A percentile compares a stretch with the other conserved stretches of the same genome.
Conservation (phyloP, 2,888 invertebrate genomes). For the Conchocele bisecta region DNA sequence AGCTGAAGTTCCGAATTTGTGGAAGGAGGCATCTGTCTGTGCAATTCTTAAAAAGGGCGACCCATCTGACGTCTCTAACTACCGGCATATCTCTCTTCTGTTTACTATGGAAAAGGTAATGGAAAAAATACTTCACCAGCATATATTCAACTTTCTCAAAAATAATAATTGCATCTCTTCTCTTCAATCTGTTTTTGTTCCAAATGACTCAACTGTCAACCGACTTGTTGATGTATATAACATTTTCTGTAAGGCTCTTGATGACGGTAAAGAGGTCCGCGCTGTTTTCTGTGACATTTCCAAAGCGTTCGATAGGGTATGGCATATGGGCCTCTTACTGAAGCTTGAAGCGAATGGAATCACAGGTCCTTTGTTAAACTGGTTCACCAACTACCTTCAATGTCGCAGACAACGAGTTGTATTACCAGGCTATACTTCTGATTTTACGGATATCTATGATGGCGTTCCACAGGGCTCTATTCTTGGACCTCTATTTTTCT, state of each 20-base stretch:
- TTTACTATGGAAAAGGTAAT: slow-evolving; percentile 6
- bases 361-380: not conserved
- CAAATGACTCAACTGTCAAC: slow-evolving; percentile 33
- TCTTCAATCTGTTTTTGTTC: slow-evolving; percentile 27
- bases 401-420: slow-evolving; percentile 14
- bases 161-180: not conserved
- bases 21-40: slow-evolving; percentile 25
- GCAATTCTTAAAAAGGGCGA: slow-evolving; percentile 17
- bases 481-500: slow-evolving; percentile 9
- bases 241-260: slow-evolving; percentile 18
- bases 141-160: slow-evolving; percentile 5
- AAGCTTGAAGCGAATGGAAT: slow-evolving; percentile 10
- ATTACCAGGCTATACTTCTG: not conserved
- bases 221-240: slow-evolving; percentile 18
- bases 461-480: slow-evolving; percentile 25
- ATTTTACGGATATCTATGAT: not conserved
- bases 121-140: slow-evolving; percentile 11
- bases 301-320: slow-evolving; percentile 45
- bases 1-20: slow-evolving; percentile 8
- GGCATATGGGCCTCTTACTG: slow-evolving; percentile 23
- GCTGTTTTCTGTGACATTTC: slow-evolving; percentile 36
- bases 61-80: slow-evolving; percentile 3
- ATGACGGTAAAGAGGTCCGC: slow-evolving; percentile 31
- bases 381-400: slow-evolving; percentile 1
- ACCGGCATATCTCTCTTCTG: slow-evolving; percentile 22